Conservation (phyloP, 2,888 invertebrate genomes). For the Oxystoma pomonae region DNA sequence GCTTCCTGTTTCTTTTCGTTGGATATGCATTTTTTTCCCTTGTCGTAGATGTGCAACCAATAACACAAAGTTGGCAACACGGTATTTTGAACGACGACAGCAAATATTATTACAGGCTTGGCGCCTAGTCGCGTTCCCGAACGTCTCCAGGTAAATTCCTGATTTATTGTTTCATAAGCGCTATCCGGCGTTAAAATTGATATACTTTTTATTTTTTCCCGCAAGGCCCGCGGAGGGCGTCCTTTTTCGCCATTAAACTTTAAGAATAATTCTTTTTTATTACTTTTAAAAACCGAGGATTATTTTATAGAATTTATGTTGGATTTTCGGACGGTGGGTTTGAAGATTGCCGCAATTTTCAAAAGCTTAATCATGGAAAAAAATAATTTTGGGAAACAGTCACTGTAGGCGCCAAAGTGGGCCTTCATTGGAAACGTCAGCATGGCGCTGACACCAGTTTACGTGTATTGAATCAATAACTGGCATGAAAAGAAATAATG, state of each 20-base stretch:
- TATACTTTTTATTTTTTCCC: constrained; percentile 10
- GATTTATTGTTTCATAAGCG: constrained; percentile 21
- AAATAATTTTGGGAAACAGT: no score
- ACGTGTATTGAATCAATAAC: no score
- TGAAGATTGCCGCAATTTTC: no score
- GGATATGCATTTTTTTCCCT: no score
- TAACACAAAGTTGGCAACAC: no score
- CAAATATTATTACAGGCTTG: background rate
- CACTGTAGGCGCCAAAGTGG: no score
- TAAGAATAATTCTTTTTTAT: background rate
- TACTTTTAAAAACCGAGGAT: background rate
- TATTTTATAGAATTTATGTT: background rate
- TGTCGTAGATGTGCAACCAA: no score
- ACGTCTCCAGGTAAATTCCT: constrained; percentile 25
- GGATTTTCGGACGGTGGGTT: background rate
- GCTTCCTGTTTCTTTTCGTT: no score
- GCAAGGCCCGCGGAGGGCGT: background rate
- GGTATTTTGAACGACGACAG: background rate
- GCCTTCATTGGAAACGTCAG: no score
- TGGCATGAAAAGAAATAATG: no score
- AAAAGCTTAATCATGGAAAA: no score
- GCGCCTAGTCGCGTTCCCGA: constrained; percentile 1
- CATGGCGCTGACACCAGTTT: no score
- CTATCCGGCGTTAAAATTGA: constrained; percentile 13
- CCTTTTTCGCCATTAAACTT: background rate